phyloP scores from a whole-genome alignment of 2,113 vertebrate genomes.

The Rattus rattus region DNA sequence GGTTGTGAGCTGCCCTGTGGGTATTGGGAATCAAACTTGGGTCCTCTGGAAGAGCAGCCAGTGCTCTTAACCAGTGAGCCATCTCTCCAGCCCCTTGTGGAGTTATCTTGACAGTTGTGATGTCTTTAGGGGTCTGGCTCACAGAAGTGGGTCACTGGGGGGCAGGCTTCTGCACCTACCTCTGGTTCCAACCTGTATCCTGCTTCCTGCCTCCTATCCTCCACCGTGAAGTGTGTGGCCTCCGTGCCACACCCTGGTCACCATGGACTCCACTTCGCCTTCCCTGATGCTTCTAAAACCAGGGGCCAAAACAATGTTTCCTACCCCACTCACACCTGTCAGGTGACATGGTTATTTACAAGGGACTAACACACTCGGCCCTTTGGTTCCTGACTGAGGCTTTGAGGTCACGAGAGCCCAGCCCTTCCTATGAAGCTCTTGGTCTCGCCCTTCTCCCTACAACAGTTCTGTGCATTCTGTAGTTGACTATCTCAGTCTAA shows the following conservation, averaged over 20 bases:
- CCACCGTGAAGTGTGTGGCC: background rate
- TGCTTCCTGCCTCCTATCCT: background rate
- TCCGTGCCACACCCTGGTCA: background rate
- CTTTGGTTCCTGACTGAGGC: background rate
- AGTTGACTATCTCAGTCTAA: background rate
- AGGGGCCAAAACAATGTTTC: background rate
- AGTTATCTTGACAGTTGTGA: background rate
- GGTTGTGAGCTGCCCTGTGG: background rate
- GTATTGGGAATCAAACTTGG: background rate
- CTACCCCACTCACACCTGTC: background rate
- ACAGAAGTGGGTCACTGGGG: background rate
- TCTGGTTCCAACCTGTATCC: background rate
- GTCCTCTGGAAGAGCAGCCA: background rate
- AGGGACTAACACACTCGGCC: rapidly evolving
- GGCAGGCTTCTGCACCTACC: background rate
- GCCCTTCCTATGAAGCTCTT: background rate
- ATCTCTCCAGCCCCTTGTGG: background rate
- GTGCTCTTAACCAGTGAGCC: background rate
- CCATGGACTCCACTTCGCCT: background rate
- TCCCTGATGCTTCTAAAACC: background rate
- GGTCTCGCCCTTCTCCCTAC: background rate
- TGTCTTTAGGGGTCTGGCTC: background rate
- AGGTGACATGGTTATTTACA: too few species aligned
- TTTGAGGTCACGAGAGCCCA: background rate
- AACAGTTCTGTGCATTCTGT: background rate